A percentile compares a stretch with the other conserved stretches of the same genome.
Conservation (phyloP, 2,888 invertebrate species). For the Netelia inedita region DNA sequence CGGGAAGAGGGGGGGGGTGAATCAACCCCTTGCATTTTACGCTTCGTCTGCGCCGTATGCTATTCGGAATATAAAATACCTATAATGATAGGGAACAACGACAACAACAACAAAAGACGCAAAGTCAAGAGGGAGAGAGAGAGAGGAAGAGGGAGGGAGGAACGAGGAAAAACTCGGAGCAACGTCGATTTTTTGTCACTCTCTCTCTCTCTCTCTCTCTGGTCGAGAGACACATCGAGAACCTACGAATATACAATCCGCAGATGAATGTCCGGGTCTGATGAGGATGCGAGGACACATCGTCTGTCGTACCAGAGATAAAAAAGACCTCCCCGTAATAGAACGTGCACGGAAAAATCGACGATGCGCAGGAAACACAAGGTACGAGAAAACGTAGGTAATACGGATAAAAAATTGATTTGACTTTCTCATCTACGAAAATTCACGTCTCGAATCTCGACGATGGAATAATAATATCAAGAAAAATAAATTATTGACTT, state of each 20-base stretch:
- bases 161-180: slow-evolving; percentile 7
- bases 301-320: slow-evolving; percentile 81
- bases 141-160: slow-evolving; percentile 16
- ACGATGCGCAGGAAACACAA: neutral
- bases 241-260: slow-evolving; percentile 25
- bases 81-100: slow-evolving; percentile 58
- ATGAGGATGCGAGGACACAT: slow-evolving; percentile 75
- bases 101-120: slow-evolving; percentile 31
- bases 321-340: slow-evolving; percentile 62
- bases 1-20: slow-evolving; percentile 14
- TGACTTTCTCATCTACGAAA: no score
- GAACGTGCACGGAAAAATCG: neutral
- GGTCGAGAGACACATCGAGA: slow-evolving; percentile 26
- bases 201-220: slow-evolving; percentile 45
- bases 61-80: slow-evolving; percentile 67
- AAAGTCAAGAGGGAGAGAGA: slow-evolving; percentile 27
- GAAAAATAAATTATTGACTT: no score
- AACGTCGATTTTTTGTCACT: slow-evolving; percentile 6
- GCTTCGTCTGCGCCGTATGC: slow-evolving; percentile 69
- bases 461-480: no score
- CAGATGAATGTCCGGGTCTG: slow-evolving; percentile 67
- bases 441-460: no score
- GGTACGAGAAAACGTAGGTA: no score
- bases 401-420: no score
- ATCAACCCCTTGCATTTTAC: slow-evolving; percentile 75